A percentile compares a stretch with the other conserved stretches of the same genome.
Evolutionary conservation across 64 coral and sea anemone species (phyloP).

Genomic region (Astreopora myriophthalma): DNA sequence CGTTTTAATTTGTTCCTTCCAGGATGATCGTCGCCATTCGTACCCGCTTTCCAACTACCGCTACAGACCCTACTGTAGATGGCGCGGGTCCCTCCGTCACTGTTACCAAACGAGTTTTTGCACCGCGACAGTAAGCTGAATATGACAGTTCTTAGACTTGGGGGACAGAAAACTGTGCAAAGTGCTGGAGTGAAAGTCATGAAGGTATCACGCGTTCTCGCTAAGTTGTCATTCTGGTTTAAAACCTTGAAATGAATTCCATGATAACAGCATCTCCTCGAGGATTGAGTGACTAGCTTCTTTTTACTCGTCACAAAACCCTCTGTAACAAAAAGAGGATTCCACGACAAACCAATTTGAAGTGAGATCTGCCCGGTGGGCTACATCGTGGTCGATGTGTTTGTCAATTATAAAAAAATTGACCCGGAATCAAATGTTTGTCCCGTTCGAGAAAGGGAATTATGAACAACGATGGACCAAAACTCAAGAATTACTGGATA

Average conservation of each 20-base stretch:
- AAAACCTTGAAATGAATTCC: background rate
- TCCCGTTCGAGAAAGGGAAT: too few relatives aligned
- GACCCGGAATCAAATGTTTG: too few relatives aligned
- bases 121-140: background rate
- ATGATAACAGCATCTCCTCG: background rate
- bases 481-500: too few relatives aligned
- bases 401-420: too few relatives aligned
- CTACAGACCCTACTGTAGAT: constrained; percentile 79
- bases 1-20: background rate
- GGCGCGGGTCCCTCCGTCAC: too few relatives aligned
- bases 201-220: background rate
- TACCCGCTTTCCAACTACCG: constrained; percentile 74
- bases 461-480: too few relatives aligned
- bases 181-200: background rate
- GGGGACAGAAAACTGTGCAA: background rate
- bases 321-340: too few relatives aligned
- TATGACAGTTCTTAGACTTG: background rate
- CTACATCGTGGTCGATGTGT: too few relatives aligned
- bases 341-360: too few relatives aligned
- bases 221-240: background rate
- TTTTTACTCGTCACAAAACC: too few relatives aligned
- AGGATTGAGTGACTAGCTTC: background rate
- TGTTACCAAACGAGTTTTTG: background rate
- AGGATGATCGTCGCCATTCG: constrained; percentile 65
- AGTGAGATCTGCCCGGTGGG: too few relatives aligned